Conservation (phyloP, 2,113 vertebrate species). For the Propithecus coquereli region DNA sequence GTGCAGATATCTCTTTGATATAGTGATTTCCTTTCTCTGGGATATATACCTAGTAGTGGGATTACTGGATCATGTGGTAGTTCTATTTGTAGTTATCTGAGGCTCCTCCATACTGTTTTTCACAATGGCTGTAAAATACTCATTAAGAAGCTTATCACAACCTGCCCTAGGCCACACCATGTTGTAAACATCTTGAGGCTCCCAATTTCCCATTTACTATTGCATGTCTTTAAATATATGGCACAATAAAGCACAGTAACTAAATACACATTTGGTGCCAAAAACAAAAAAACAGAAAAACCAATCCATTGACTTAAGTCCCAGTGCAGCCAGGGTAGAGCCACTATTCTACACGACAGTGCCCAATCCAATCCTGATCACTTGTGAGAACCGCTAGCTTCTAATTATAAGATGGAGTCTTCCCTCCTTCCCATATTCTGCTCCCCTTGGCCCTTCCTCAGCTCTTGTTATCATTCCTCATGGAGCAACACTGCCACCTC, state of each 20-base stretch:
- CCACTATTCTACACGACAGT: fast-evolving
- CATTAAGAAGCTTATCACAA: neutral
- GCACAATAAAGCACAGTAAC: neutral
- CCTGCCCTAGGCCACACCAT: neutral
- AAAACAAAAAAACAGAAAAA: too few relatives aligned
- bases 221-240: neutral
- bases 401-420: neutral
- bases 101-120: neutral
- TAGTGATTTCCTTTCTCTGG: neutral
- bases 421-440: too few relatives aligned
- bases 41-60: neutral
- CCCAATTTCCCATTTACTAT: neutral
- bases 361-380: neutral
- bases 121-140: neutral
- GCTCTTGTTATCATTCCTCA: neutral
- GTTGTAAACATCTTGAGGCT: neutral
- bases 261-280: neutral
- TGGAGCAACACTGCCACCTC: neutral
- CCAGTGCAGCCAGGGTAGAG: too few relatives aligned
- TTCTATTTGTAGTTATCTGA: neutral
- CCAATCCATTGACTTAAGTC: neutral
- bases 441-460: neutral
- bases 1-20: neutral
- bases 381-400: neutral
- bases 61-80: neutral